Percentiles rank a stretch among this genome's conserved stretches.
Conservation (phyloP, 2,113 vertebrate genomes). For the Aegotheles bennettii region DNA sequence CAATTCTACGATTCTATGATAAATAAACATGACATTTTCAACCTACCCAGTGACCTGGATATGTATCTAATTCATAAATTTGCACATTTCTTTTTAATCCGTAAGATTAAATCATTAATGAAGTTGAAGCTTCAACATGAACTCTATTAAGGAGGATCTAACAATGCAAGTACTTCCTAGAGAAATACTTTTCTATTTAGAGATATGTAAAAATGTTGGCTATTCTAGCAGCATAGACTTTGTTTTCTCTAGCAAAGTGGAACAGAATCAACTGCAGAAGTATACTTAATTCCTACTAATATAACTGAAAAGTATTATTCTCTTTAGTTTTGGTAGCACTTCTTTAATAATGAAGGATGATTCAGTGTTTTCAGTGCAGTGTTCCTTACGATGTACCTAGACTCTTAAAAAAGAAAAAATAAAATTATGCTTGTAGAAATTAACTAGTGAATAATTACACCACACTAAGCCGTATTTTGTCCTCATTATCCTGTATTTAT, state of each 20-base stretch:
- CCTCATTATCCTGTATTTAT: background rate
- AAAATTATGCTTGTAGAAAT: background rate
- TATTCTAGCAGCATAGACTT: background rate
- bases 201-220: background rate
- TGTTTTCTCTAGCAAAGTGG: background rate
- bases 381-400: background rate
- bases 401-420: background rate
- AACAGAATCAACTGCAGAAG: background rate
- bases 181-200: background rate
- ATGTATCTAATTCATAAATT: background rate
- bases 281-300: background rate
- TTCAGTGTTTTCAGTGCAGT: background rate
- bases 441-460: background rate
- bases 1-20: too few species aligned
- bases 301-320: background rate
- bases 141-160: background rate
- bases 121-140: background rate
- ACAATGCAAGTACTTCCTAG: background rate
- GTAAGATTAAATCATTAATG: background rate
- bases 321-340: background rate
- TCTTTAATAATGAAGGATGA: background rate
- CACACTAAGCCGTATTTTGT: background rate
- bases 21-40: background rate
- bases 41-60: background rate
- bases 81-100: background rate